Evolutionary conservation across 1,140 invertebrate species (phyloP), one percentile per base, ranked within the genome.

Genomic region (Hylaeus volcanicus): DNA sequence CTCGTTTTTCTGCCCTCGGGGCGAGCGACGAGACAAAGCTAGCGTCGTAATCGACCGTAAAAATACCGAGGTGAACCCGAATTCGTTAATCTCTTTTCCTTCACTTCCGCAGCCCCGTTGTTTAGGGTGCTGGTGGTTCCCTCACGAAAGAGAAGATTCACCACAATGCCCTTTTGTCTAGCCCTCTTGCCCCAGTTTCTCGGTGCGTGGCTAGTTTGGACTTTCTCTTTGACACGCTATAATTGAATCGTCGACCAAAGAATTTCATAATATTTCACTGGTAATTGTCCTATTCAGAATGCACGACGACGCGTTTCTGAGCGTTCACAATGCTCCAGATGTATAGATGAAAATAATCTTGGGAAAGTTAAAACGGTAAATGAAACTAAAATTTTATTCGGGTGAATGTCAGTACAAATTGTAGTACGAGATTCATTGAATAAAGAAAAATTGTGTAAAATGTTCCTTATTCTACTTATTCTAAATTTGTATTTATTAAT

Each of bases 11-110:
- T 6, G 39, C 15, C 1, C 14, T 15, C 45, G 37, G 43, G 51
- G 58, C 58, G 43, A 64, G n/a, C 41, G 37, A 45, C 55, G 56
- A 65, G 73, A 89, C 84, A 89, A 89, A 86, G 75, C 72, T 66
- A 26, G 66, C 64, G 53, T 86, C 77, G 83, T 86, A 88, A 88
- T 90, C 88, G 85, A 87, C 79, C 87, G 86, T 88, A 88, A 90
- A 89, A 88, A 87, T 86, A 64, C 74, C 81, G 51, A 80, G 82
- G 79, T 81, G 81, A 41, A 58, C 71, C 80, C 53, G 81, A 89
- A 86, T 90, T 89, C 83, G 87, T 89, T 90, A 90, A 90, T 90
- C 84, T 87, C 83, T 86, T 85, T 87, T 86, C 80, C 75, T 86
- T 82, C 76, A 64, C 72, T 84, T 86, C 68, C 58, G 11, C 58